These are phyloP conservation scores for Tympanoctomys barrerae DNA, from an alignment of 2,797 vertebrate genomes.

Conservation along the genomic window DNA sequence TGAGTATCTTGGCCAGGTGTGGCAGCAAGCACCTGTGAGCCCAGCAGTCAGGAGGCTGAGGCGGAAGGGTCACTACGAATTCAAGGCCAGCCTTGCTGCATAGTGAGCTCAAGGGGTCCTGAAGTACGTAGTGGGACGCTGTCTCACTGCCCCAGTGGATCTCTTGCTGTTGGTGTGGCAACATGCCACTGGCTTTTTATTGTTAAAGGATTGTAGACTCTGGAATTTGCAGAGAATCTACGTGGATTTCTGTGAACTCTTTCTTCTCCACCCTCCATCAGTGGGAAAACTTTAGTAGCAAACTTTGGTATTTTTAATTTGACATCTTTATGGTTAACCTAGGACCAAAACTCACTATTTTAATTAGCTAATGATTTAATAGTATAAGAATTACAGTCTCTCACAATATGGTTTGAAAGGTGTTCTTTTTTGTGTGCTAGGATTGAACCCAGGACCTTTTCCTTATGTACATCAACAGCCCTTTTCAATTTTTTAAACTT, in stretches of 20 bases:
- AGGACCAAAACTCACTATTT: not conserved
- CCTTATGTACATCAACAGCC: not conserved
- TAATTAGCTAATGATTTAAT: not conserved
- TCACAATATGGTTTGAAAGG: not conserved
- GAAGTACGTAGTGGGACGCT: not conserved
- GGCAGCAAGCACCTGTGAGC: not conserved
- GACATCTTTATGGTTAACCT: not conserved
- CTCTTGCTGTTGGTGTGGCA: not conserved
- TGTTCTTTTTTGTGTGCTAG: not conserved
- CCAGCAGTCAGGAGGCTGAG: not conserved
- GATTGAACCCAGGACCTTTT: not conserved
- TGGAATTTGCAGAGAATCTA: conserved; percentile 29
- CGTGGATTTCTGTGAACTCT: not conserved
- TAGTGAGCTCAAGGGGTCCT: not conserved
- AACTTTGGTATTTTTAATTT: not conserved
- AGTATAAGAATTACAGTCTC: not conserved
- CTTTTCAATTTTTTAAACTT: not conserved
- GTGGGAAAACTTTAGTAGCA: not conserved
- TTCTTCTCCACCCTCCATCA: no score
- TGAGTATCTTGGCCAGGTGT: not conserved
- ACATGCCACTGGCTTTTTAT: not conserved
- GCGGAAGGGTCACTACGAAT: not conserved
- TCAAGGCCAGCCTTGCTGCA: not conserved
- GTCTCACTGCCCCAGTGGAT: not conserved
- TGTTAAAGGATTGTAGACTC: conserved; percentile 29